Conservation (phyloP, 2,888 invertebrate species). For the Hypercompe scribonia region DNA sequence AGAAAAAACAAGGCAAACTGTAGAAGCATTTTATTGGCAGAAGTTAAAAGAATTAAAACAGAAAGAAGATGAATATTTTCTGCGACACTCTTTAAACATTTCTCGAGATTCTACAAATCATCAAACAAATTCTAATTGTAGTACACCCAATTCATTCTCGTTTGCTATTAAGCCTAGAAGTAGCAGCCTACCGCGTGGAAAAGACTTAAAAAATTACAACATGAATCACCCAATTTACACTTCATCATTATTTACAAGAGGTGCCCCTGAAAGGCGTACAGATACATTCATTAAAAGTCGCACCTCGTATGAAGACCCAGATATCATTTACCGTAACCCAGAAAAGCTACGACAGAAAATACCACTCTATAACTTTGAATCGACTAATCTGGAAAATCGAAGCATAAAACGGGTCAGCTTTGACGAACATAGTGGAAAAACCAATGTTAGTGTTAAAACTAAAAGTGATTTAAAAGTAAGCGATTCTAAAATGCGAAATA, state of each 20-base stretch:
- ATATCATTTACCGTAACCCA: constrained; percentile 70
- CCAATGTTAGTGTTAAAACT: constrained; percentile 40
- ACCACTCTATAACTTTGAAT: constrained; percentile 57
- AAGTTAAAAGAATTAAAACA: constrained; percentile 88
- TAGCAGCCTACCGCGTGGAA: constrained; percentile 71
- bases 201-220: constrained; percentile 57
- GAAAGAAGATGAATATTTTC: constrained; percentile 86
- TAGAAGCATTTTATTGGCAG: constrained; percentile 90
- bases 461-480: constrained; percentile 48
- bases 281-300: constrained; percentile 69
- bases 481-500: constrained; percentile 45
- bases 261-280: constrained; percentile 72
- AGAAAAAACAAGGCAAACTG: constrained; percentile 85
- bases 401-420: constrained; percentile 70
- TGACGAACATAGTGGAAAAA: constrained; percentile 59
- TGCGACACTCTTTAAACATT: constrained; percentile 62
- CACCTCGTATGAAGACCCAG: constrained; percentile 54
- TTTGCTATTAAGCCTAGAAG: constrained; percentile 63
- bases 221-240: constrained; percentile 61
- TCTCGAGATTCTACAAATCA: constrained; percentile 50
- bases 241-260: constrained; percentile 66
- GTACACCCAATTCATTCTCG: constrained; percentile 65
- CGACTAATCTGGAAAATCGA: constrained; percentile 53
- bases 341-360: constrained; percentile 62
- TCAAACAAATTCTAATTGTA: constrained; percentile 60